Base-by-base conservation (phyloP, 1,140 invertebrate genomes). In the Helicorthomorpha holstii region DNA sequence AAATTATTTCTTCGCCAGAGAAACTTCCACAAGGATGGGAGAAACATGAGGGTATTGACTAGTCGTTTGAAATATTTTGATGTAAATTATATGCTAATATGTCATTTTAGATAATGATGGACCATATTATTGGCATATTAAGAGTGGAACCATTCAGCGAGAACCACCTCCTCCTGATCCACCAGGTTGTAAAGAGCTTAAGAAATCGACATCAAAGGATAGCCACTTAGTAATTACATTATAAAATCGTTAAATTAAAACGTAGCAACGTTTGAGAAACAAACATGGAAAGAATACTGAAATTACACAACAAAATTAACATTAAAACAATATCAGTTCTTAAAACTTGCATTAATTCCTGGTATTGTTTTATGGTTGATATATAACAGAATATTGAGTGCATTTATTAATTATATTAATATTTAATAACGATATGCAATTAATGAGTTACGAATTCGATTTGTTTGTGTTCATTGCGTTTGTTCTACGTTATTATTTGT, bases 121-220 rank as follows among this genome's bases (percentile, higher is more conserved):
- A 14, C 83, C 89, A 1, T 96, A 96, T 68, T 97, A 93, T 67
- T 97, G 92, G 92, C 93, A 98, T 70, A 92, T 96, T 60, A 93
- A 94, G 68, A 94, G 87, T 64, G 93, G 93, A 10, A 95, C 90
- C 1, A 96, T 96, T 61, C 92, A 95, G 64, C 74, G 92, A 48
- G 87, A 96, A 65, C 77, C 81, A 48, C 90, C 90, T 2, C 77
- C 77, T 46, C 58, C 61, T 3, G 67, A 71, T 25, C 68, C 69
- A 14, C 55, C 45, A 48, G n/a, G 25, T 19, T 41, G 3, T 34
- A 52, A 48, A 24, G 51, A 16, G 7, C 7, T 34, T 7, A 34
- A 34, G 29, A 34, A 34, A 16, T 34, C 29, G 29, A 7, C 16
- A 16, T 34, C 29, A 7, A 34, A 34, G 29, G 29, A 34, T 7